Percentiles rank a stretch among this genome's conserved stretches.
Evolutionary conservation across 2,888 invertebrate species (phyloP).

Genomic region (Trichopoda pennipes): DNA sequence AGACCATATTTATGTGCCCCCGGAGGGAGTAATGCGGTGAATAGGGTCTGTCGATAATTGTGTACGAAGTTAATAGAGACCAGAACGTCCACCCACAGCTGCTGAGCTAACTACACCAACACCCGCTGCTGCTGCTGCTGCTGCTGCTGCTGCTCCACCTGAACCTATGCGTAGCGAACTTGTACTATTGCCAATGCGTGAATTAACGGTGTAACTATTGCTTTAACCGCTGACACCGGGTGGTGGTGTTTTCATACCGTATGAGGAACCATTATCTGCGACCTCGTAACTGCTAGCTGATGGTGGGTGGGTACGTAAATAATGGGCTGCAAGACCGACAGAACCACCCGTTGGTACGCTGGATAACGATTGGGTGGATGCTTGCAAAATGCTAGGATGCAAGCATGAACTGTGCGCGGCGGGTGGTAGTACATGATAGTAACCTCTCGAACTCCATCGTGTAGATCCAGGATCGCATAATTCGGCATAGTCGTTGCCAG

Average conservation of each 20-base stretch:
- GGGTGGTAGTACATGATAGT: constrained; percentile 78
- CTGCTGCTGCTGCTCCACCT: constrained; percentile 36
- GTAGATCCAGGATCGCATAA: constrained; percentile 81
- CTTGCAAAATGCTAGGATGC: constrained; percentile 72
- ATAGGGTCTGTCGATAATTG: constrained; percentile 91
- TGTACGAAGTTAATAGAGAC: constrained; percentile 93
- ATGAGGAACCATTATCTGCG: constrained; percentile 78
- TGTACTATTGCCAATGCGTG: constrained; percentile 80
- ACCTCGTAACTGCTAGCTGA: constrained; percentile 81
- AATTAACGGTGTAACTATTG: constrained; percentile 75
- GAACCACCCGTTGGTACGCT: constrained; percentile 78
- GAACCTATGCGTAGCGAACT: constrained; percentile 81
- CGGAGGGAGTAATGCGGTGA: too few species aligned
- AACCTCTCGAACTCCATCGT: constrained; percentile 81
- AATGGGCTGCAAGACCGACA: constrained; percentile 75
- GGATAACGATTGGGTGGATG: constrained; percentile 74
- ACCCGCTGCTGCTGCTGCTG: constrained; percentile 71
- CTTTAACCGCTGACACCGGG: constrained; percentile 73
- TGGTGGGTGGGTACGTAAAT: constrained; percentile 72
- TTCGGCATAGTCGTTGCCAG: constrained; percentile 82
- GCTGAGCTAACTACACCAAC: constrained; percentile 47
- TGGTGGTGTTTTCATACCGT: constrained; percentile 77
- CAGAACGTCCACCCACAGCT: constrained; percentile 82
- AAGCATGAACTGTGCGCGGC: constrained; percentile 75
- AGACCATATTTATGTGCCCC: too few species aligned